Evolutionary conservation across 2,797 vertebrate species (phyloP).

Genomic region (Lacerta agilis): DNA sequence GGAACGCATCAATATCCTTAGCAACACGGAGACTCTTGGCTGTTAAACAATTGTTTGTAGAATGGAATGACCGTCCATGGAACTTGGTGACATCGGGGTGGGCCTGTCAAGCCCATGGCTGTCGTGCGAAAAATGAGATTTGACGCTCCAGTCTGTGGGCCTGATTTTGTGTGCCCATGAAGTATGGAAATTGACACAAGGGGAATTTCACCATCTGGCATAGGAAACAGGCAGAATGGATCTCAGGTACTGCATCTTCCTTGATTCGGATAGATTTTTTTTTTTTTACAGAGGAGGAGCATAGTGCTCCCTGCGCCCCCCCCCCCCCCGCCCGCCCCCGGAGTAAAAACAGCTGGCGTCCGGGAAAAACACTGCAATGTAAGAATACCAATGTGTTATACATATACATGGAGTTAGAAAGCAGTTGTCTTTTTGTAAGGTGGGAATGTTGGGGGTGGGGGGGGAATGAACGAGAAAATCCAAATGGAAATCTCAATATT

Average conservation of each 20-base stretch:
- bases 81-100: neutral
- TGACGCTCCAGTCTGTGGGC: neutral
- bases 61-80: slow-evolving; percentile 12
- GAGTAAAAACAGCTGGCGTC: neutral
- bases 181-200: slow-evolving; percentile 17
- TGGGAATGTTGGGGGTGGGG: neutral
- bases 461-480: neutral
- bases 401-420: neutral
- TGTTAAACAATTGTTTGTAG: slow-evolving; percentile 23
- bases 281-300: neutral
- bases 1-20: rapidly evolving
- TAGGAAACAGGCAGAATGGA: neutral
- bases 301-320: too few species aligned
- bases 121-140: slow-evolving; percentile 3
- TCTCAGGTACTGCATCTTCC: slow-evolving; percentile 19
- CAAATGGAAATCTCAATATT: neutral
- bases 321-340: too few species aligned
- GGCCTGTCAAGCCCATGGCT: neutral
- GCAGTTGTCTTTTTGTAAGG: neutral
- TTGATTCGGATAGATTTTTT: neutral
- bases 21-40: neutral
- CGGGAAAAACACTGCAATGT: neutral
- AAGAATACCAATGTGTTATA: neutral
- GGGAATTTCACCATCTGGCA: slow-evolving; percentile 4
- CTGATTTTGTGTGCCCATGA: slow-evolving; percentile 1